A percentile compares a stretch with the other conserved stretches of the same genome.
Conservation (phyloP, 1,140 invertebrate genomes). For the Aphaenogaster ashmeadi region DNA sequence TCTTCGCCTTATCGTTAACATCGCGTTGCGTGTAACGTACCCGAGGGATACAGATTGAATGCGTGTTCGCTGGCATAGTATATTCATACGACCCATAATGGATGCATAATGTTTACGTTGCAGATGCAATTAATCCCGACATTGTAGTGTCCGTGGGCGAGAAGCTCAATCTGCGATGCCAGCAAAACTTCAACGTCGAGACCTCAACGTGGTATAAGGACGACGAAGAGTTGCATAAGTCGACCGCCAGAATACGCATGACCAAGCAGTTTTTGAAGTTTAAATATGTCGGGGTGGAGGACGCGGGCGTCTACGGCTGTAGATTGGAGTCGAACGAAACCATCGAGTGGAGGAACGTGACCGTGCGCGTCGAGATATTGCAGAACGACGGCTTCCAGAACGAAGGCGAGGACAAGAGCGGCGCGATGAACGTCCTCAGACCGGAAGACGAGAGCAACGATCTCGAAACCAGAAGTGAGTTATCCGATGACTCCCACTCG, state of each 20-base stretch:
- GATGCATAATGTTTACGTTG: conserved; percentile 38
- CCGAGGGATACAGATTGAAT: background rate
- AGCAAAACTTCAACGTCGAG: conserved; percentile 66
- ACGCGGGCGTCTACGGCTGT: conserved; percentile 81
- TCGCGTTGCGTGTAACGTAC: background rate
- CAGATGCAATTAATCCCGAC: conserved; percentile 69
- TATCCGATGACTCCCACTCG: background rate
- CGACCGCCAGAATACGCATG: conserved; percentile 72
- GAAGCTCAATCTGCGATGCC: conserved; percentile 81
- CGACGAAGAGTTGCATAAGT: conserved; percentile 68
- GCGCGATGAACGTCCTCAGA: conserved; percentile 74
- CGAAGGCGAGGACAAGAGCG: conserved; percentile 69
- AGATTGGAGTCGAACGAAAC: conserved; percentile 65
- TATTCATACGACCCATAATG: background rate
- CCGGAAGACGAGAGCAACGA: conserved; percentile 84
- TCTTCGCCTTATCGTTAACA: background rate
- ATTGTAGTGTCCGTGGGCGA: conserved; percentile 78
- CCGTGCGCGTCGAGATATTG: conserved; percentile 77
- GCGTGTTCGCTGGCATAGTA: background rate
- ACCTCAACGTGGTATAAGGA: conserved; percentile 82
- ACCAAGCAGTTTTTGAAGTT: conserved; percentile 81
- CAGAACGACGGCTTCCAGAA: conserved; percentile 80
- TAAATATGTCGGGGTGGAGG: conserved; percentile 74
- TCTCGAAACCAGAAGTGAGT: conserved; percentile 80
- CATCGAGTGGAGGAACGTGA: conserved; percentile 82